phyloP scores from a whole-genome alignment of 2,797 vertebrate genomes.

The Spondyliosoma cantharus region DNA sequence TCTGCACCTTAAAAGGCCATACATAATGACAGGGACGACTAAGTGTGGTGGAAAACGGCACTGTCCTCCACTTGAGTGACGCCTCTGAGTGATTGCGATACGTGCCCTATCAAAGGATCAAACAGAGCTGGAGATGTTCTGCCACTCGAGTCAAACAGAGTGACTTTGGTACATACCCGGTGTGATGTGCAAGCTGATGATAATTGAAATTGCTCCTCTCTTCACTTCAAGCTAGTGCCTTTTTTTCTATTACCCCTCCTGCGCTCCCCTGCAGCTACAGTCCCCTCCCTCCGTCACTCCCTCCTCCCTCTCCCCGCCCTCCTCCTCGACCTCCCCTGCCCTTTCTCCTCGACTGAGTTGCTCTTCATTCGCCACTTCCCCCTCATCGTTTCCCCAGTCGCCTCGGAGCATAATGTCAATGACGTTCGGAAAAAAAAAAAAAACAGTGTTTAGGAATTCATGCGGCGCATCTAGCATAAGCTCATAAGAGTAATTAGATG shows the following conservation, averaged over 20 bases:
- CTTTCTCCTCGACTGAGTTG: slow-evolving; percentile 20
- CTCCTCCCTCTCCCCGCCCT: neutral
- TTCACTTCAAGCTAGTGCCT: slow-evolving; percentile 18
- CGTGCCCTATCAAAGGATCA: slow-evolving; percentile 53
- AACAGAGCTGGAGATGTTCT: slow-evolving; percentile 32
- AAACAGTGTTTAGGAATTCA: slow-evolving; percentile 59
- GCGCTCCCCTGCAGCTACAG: slow-evolving; percentile 5
- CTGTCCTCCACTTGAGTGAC: slow-evolving; percentile 51
- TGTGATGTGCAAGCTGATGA: slow-evolving; percentile 56
- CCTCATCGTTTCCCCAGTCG: neutral
- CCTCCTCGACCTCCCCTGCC: slow-evolving; percentile 1
- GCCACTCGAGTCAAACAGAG: slow-evolving; percentile 45
- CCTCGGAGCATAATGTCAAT: slow-evolving; percentile 48
- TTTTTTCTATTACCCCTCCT: slow-evolving; percentile 7
- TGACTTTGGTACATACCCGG: slow-evolving; percentile 52
- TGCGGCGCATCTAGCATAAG: slow-evolving; percentile 46
- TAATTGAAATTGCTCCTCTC: slow-evolving; percentile 59
- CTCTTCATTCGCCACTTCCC: slow-evolving; percentile 36
- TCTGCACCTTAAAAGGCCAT: slow-evolving; percentile 24
- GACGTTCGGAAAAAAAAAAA: neutral
- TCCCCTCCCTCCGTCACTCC: slow-evolving; percentile 18
- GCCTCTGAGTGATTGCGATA: slow-evolving; percentile 39
- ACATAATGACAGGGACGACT: slow-evolving; percentile 23
- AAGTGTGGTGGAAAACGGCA: slow-evolving; percentile 16
- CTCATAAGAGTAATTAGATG: slow-evolving; percentile 74